A percentile compares a stretch with the other conserved stretches of the same genome.
Conservation (phyloP, 1,140 invertebrate genomes). For the Coenobita brevimanus region DNA sequence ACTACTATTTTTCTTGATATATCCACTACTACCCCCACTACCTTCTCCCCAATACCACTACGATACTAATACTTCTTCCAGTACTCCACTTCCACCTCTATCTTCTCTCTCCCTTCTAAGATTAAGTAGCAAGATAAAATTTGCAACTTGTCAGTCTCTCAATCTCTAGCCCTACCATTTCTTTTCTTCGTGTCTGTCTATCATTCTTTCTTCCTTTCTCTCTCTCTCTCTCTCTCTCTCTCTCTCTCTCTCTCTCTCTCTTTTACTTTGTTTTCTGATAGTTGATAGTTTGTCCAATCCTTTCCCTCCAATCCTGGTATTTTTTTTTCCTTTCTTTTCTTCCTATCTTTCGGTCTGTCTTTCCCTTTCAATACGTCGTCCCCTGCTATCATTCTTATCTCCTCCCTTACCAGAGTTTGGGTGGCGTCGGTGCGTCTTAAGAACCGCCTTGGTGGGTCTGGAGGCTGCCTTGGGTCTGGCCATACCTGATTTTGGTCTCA, state of each 20-base stretch:
- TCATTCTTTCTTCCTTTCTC: background rate
- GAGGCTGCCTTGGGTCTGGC: constrained; percentile 86
- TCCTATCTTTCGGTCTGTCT: background rate
- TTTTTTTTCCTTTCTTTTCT: background rate
- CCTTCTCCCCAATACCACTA: no score
- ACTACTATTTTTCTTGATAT: no score
- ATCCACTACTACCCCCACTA: no score
- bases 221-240: background rate
- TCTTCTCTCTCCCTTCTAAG: no score
- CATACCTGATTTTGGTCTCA: constrained; percentile 90
- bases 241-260: constrained; percentile 27
- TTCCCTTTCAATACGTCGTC: no score
- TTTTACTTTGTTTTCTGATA: background rate
- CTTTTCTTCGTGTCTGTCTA: background rate
- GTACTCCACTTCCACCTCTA: no score
- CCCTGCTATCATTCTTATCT: no score
- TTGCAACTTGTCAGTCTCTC: background rate
- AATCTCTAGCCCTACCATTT: background rate
- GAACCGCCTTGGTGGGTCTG: constrained; percentile 81
- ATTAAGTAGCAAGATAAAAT: no score
- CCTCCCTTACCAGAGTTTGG: constrained; percentile 82
- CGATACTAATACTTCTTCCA: no score
- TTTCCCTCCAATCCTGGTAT: background rate
- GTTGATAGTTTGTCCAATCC: background rate
- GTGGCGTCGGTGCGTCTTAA: constrained; percentile 82